Base-by-base conservation (phyloP, 2,888 invertebrate genomes). In the Crocallis elinguaria region DNA sequence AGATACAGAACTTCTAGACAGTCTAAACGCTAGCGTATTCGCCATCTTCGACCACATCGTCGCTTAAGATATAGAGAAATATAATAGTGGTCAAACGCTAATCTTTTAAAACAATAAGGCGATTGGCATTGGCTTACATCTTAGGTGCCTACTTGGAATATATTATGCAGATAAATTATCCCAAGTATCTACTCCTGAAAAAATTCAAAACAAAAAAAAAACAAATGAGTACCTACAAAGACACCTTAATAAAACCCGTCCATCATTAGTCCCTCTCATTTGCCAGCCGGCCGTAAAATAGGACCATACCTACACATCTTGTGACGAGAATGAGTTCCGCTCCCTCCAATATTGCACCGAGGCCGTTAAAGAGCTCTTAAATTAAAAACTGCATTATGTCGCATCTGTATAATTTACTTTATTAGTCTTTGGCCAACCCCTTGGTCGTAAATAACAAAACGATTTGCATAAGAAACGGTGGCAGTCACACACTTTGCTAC, bases 381-480 rank as follows among this genome's bases (percentile, higher is more conserved):
- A 62, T 60, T 64, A 64, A 60, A 60, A 62, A 62, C 55, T 58
- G 49, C 56, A 55, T 41, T 49, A 50, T 58, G 48, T 37, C 66
- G 49, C 57, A 49, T 76, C 79, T 79, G 59, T 56, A 60, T 62
- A 67, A 61, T 71, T 71, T 62, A 65, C 60, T 52, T 68, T 71
- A 64, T 72, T 77, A 69, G 52, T 84, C 83, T 77, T 51, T 75
- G 75, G 33, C 62, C 74, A 76, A 73, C 77, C 83, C 84, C 81
- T 74, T 63, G 65, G 67, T 81, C 81, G 82, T 88, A 88, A 88
- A 87, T 86, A 85, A 79, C 76, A 67, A 61, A 65, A 73, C 74
- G 75, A 86, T 87, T 88, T 84, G 84, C 87, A 87, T 88, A 86
- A 84, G 84, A 85, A 84, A 85, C 78, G 80, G 70, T 66, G 72